Evolutionary conservation across 1,140 invertebrate species (phyloP).

Genomic region (Leptoteleia sp.): DNA sequence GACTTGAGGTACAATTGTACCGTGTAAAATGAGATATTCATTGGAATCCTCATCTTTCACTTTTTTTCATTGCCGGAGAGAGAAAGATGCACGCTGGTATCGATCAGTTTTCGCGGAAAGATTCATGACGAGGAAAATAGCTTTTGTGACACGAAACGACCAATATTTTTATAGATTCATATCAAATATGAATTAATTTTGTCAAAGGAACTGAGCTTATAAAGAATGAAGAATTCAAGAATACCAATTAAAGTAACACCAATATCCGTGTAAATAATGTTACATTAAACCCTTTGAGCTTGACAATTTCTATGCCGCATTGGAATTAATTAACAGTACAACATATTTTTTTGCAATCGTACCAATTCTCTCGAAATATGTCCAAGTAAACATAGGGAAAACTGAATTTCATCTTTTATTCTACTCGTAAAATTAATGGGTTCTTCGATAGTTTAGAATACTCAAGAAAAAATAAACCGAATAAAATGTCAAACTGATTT

Average conservation of each 20-base stretch:
- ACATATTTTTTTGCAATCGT: too few relatives aligned
- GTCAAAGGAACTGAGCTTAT: conserved; percentile 13
- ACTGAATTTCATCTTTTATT: too few relatives aligned
- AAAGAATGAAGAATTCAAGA: conserved; percentile 6
- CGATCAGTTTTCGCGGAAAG: background rate
- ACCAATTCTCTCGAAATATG: too few relatives aligned
- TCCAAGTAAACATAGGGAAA: too few relatives aligned
- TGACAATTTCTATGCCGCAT: background rate
- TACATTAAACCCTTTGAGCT: background rate
- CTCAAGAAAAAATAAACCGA: too few relatives aligned
- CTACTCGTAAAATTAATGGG: too few relatives aligned
- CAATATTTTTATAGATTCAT: conserved; percentile 17
- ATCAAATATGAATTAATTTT: conserved; percentile 42
- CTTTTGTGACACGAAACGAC: background rate
- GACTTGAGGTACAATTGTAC: background rate
- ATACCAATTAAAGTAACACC: conserved; percentile 14
- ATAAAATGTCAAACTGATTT: too few relatives aligned
- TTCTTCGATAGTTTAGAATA: too few relatives aligned
- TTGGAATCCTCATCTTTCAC: background rate
- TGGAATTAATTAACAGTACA: background rate
- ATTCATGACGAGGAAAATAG: background rate
- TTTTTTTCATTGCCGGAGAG: background rate
- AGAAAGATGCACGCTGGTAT: background rate
- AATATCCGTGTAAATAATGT: conserved; percentile 10
- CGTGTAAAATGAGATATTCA: background rate